Percentiles rank a stretch among this genome's conserved stretches.
Conservation (phyloP, 2,113 vertebrate genomes). For the Charadrius vociferus region DNA sequence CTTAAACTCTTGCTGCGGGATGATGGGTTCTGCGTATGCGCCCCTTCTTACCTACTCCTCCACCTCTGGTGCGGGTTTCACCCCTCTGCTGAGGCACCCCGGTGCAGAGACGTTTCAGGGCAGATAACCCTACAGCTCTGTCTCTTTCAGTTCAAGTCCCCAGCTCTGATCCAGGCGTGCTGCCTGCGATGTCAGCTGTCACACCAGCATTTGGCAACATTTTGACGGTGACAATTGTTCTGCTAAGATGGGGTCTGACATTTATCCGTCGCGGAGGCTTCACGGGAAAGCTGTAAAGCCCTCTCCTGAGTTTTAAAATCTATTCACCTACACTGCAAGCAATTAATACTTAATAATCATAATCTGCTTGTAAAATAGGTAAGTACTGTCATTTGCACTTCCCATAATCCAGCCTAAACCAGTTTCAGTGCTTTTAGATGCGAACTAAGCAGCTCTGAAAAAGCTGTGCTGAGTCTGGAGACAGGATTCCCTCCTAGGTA, state of each 20-base stretch:
- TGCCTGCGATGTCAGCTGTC: not conserved
- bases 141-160: not conserved
- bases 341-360: not conserved
- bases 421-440: not conserved
- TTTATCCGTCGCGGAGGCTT: rapidly evolving
- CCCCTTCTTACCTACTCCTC: not conserved
- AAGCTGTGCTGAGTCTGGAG: not conserved
- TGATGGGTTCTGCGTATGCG: not conserved
- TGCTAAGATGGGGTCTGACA: not conserved
- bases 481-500: not conserved
- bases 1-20: not conserved
- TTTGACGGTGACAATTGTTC: not conserved
- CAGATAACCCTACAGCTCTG: not conserved
- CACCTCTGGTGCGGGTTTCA: not conserved
- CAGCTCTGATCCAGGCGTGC: not conserved
- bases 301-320: not conserved
- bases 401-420: not conserved
- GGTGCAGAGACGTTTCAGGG: rapidly evolving
- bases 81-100: not conserved
- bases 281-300: not conserved
- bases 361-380: constrained; percentile 10
- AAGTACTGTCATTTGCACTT: not conserved
- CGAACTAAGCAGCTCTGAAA: not conserved
- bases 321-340: not conserved
- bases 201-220: not conserved